Base-by-base conservation (phyloP, 2,888 invertebrate genomes). In the Cenopis cana region DNA sequence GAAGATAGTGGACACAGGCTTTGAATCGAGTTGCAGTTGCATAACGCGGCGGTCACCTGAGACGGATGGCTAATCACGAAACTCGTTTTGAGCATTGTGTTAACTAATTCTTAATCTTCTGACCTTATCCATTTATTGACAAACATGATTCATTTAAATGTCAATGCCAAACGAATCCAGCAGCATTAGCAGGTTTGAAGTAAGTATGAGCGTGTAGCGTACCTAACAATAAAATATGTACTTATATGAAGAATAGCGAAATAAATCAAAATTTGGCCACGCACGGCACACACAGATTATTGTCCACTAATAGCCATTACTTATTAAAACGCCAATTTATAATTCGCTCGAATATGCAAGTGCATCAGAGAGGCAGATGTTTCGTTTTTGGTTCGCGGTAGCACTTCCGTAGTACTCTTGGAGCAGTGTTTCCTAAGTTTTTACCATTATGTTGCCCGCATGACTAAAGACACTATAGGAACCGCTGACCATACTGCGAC, bases 61-160 rank as follows among this genome's bases (percentile, higher is more conserved):
- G 41, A 14, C 41, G 41, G 41, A 41, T 14, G 1, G 41, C 41
- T 14, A 41, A 41, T 41, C 41, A 5, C 41, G 14, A 41, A 41
- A 41, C 41, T 41, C 5, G 41, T 41, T 41, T 41, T 41, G 41
- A 41, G 4, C 41, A 6, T n/a, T n/a, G 14, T 41, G 41, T 41
- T n/a, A 38, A 41, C 41, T 41, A 41, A 41, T 41, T 41, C 41
- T 41, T 41, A 41, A 41, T 41, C 41, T 41, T 50, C 50, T n/a
- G 24, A 29, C 29, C 55, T 55, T 55, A 20, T 59, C 17, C 36
- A 12, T 68, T 18, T 61, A 54, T 55, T 62, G 61, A 55, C n/a
- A 64, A 59, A 57, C 18, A 50, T 64, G 17, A 41, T 50, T 38
- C 50, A 17, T 38, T 24, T 64, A 69, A 56, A 69, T 69, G 64